Base-by-base conservation (phyloP, 2,113 vertebrate genomes). In the Phylloscopus whistleri region DNA sequence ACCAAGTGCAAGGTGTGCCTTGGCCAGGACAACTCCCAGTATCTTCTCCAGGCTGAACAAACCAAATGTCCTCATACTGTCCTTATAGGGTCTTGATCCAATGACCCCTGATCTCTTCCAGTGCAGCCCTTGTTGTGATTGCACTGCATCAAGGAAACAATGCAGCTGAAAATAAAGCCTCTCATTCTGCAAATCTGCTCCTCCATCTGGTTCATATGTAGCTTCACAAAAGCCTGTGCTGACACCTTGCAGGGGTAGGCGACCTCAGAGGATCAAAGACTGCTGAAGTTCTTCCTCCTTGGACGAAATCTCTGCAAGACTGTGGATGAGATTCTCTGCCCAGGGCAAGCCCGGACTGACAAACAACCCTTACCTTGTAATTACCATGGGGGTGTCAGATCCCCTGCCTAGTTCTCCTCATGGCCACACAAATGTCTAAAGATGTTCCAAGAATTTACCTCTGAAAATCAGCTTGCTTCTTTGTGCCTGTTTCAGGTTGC, bases 221-320 rank as follows among this genome's bases (percentile, higher is more conserved):
- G 28, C 21, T 11, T 41, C 58, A 59, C 15, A 44, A 74, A 55
- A 79, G 7, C 12, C 35, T 44, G 14, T 1, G 1, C 23, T 68
- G 39, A 26, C 20, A 30, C 12, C 17, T 20, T 39, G 74, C 44
- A 58, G 26, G 22, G 7, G 8, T 35, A 51, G 22, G 15, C 1
- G 9, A 43, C 11, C 31, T 85, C 0, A 1, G 5, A 41, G 6
- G 6, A 10, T 1, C 1, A 6, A 76, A 14, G 18, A 21, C 11
- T 83, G 33, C 16, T 31, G 12, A 83, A 68, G 33, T 2, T 46
- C 1, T 14, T 68, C 12, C 6, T 51, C 9, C 5, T 7, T 0
- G 0, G n/a, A 66, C 16, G 20, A 90, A 82, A 55, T 28, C 15
- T 70, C 28, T 43, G 14, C 23, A 60, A 35, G 53, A 27, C 1